Conservation (phyloP, 2,797 vertebrate species). For the Sebastiscus albofasciatus region DNA sequence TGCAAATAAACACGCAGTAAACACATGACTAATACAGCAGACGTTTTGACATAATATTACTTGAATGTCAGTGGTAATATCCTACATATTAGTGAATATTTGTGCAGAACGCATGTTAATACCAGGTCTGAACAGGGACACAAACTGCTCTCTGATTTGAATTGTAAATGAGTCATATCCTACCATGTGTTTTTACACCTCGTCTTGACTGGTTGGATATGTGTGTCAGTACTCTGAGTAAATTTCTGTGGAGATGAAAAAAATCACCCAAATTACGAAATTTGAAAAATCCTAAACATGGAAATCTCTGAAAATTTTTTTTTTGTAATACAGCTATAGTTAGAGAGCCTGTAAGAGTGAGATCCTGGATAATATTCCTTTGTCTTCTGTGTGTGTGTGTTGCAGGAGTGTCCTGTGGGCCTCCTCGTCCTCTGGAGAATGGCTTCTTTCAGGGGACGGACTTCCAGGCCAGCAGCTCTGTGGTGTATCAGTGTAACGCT, state of each 20-base stretch:
- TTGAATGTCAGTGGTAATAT: no score
- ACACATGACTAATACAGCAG: no score
- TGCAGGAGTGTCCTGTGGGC: slow-evolving; percentile 92
- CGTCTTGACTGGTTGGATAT: not conserved
- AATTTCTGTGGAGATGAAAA: not conserved
- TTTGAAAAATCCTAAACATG: not conserved
- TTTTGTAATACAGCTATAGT: not conserved
- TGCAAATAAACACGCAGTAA: no score
- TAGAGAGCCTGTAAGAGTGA: not conserved
- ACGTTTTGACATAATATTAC: no score
- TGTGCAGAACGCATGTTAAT: no score
- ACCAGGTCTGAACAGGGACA: no score
- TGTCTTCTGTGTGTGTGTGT: not conserved
- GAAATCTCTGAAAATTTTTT: not conserved
- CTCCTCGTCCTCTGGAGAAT: slow-evolving; percentile 89
- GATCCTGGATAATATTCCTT: not conserved
- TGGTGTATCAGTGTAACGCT: slow-evolving; percentile 91
- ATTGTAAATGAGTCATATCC: not conserved
- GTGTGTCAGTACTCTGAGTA: not conserved
- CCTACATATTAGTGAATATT: no score
- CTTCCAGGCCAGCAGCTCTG: slow-evolving; percentile 89
- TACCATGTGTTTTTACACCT: not conserved
- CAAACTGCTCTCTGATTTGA: not conserved
- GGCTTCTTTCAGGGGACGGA: slow-evolving; percentile 90
- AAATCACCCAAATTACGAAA: not conserved